Conservation (phyloP, 2,888 invertebrate genomes). For the Tinea trinotella region DNA sequence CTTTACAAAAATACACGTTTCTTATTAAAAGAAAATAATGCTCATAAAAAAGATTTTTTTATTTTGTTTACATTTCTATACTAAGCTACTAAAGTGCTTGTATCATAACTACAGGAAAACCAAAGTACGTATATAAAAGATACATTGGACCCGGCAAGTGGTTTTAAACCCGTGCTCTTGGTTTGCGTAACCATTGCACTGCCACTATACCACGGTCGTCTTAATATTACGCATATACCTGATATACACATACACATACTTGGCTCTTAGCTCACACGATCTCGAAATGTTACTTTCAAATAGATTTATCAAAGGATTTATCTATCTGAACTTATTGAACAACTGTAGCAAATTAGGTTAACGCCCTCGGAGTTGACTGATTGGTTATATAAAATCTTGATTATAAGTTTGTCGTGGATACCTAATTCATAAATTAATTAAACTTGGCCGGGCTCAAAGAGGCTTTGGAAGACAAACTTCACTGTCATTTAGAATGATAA, state of each 20-base stretch:
- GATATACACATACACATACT: too few relatives aligned
- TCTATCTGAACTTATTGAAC: neutral
- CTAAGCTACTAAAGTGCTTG: too few relatives aligned
- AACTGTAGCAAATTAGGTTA: conserved; percentile 9
- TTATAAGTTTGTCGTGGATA: conserved; percentile 26
- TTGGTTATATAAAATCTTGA: conserved; percentile 19
- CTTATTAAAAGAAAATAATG: neutral
- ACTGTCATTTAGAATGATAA: conserved; percentile 59
- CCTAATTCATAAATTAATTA: conserved; percentile 67
- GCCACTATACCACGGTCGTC: too few relatives aligned
- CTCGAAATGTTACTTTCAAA: neutral
- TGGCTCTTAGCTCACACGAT: neutral
- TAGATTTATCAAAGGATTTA: neutral
- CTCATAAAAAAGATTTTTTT: too few relatives aligned
- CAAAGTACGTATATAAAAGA: too few relatives aligned
- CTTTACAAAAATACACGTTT: neutral
- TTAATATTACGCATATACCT: too few relatives aligned
- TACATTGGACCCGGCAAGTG: too few relatives aligned
- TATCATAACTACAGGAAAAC: too few relatives aligned
- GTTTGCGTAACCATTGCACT: too few relatives aligned
- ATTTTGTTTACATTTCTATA: too few relatives aligned
- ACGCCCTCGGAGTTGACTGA: conserved; percentile 16
- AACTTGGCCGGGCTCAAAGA: conserved; percentile 33
- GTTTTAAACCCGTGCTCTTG: too few relatives aligned
- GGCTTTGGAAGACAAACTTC: conserved; percentile 38